phyloP scores from a whole-genome alignment of 2,797 vertebrate species.

The Mastacembelus armatus region DNA sequence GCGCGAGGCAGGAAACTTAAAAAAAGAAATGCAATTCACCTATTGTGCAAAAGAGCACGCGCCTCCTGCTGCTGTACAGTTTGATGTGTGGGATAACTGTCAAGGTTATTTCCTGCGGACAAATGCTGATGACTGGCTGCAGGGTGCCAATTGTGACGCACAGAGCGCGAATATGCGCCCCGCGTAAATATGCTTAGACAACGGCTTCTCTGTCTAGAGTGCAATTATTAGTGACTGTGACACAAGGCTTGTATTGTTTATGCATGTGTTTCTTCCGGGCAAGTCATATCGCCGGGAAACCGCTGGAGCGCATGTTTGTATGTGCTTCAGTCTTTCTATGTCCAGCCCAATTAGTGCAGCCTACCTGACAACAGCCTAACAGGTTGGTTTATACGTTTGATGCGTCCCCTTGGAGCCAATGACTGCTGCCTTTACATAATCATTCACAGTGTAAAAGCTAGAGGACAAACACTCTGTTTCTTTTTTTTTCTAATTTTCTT shows the following conservation, averaged over 20 bases:
- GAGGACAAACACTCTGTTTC: conserved; percentile 84
- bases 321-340: conserved; percentile 26
- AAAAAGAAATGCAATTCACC: conserved; percentile 21
- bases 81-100: conserved; percentile 66
- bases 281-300: conserved; percentile 19
- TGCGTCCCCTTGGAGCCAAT: conserved; percentile 49
- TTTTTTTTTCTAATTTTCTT: too few species aligned
- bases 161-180: conserved; percentile 53
- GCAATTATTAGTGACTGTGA: conserved; percentile 53
- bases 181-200: conserved; percentile 68
- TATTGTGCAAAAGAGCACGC: conserved; percentile 17
- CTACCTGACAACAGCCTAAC: conserved; percentile 68
- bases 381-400: conserved; percentile 57
- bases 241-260: conserved; percentile 55
- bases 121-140: conserved; percentile 66
- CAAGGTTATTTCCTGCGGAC: conserved; percentile 74
- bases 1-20: conserved; percentile 34
- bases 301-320: conserved; percentile 16
- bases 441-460: conserved; percentile 65
- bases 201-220: conserved; percentile 60
- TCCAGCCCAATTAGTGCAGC: conserved; percentile 55
- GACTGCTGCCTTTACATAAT: conserved; percentile 47
- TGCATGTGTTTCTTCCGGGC: conserved; percentile 39
- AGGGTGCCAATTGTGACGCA: conserved; percentile 58
- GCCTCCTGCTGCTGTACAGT: conserved; percentile 20